phyloP scores from a whole-genome alignment of 2,888 invertebrate species.

The Caradrina kadenii region DNA sequence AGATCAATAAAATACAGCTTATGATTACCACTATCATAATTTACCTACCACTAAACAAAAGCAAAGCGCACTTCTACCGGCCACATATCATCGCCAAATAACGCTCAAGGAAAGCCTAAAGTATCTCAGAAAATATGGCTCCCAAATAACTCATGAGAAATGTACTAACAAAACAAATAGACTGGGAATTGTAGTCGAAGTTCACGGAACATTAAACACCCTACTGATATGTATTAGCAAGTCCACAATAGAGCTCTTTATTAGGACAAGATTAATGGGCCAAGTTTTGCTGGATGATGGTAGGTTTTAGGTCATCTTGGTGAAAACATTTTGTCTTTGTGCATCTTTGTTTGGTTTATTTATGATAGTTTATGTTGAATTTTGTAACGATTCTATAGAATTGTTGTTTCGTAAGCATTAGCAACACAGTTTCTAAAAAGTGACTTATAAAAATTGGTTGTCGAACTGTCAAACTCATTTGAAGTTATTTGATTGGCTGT shows the following conservation, averaged over 20 bases:
- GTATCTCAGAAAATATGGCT: conserved; percentile 34
- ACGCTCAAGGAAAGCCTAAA: conserved; percentile 21
- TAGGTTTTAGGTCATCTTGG: conserved; percentile 24
- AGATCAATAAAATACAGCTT: not conserved
- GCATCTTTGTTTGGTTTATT: conserved; percentile 19
- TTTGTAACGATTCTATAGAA: not conserved
- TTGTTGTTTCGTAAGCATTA: not conserved
- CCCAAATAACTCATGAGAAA: conserved; percentile 28
- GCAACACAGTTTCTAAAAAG: no score
- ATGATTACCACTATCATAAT: conserved; percentile 19
- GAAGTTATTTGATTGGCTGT: no score
- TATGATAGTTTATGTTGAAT: not conserved
- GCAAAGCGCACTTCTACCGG: conserved; percentile 19
- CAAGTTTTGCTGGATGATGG: conserved; percentile 43
- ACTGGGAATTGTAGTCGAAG: conserved; percentile 48
- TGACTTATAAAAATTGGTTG: no score
- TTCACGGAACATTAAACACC: conserved; percentile 60
- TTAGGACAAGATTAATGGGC: conserved; percentile 60
- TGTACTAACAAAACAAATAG: conserved; percentile 51
- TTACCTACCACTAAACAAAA: conserved; percentile 32
- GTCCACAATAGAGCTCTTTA: conserved; percentile 59
- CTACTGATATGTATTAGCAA: conserved; percentile 57
- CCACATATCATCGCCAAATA: conserved; percentile 31
- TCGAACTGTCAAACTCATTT: no score
- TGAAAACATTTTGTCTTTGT: conserved; percentile 17